Evolutionary conservation across 2,113 vertebrate genomes (phyloP), one percentile per base, ranked within the genome.

Genomic region (Poicephalus meyeri): DNA sequence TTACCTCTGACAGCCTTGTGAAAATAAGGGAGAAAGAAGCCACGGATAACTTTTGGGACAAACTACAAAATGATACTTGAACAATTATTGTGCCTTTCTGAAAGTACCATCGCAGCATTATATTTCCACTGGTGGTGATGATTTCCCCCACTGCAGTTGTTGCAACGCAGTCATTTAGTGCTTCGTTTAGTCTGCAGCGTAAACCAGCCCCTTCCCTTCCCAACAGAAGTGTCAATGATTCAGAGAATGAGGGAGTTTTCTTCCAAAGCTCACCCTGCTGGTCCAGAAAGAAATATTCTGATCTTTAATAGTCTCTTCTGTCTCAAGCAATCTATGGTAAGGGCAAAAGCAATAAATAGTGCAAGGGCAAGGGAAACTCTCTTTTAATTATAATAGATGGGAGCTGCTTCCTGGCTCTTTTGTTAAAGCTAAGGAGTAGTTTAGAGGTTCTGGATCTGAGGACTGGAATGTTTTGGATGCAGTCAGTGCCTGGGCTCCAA

Each of bases 261-360:
- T 44, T 18, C 86, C 73, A 53, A 31, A 76, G 63, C 87, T 85
- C 5, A 0, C 44, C 17, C 68, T 61, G 56, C 47, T 64, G 65
- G 70, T 42, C 94, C 90, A 58, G 47, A 68, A 89, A 63, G 65
- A 94, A 95, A 93, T 74, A 87, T 69, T 66, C 77, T 1, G 6
- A 39, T 55, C 72, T 88, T 68, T 83, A 86, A 65, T 12, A 46
- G 80, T 58, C 19, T 79, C 56, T 55, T 87, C 44, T 89, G 80
- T 81, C 88, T 87, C 28, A 0, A 68, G 80, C 82, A 81, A 81
- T 58, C 53, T 55, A 21, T 11, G 31, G 82, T 50, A 76, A 93
- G 80, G 86, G 92, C 70, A 64, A 50, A 85, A 81, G 70, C 86
- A 92, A 85, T 92, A 82, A 96, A 95, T 15, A 92, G 88, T 12